Evolutionary conservation across 2,888 invertebrate species (phyloP), one percentile per base, ranked within the genome.

Genomic region (Acleris sparsana): DNA sequence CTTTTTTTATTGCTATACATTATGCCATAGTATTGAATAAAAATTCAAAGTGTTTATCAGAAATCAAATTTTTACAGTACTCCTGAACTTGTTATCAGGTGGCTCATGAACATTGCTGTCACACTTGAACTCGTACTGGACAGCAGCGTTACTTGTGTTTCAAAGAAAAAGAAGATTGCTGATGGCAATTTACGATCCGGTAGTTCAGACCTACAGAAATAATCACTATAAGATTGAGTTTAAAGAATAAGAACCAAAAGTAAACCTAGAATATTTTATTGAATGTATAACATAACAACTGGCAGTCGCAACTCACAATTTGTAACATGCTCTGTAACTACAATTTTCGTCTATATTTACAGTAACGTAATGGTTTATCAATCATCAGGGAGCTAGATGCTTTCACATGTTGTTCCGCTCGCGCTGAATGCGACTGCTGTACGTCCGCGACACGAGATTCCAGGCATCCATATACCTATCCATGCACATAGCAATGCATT

Each of bases 401-500:
- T 70, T 78, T 93, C 93, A 94, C 93, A 94, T 93, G 85, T 93
- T 92, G 81, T 93, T 92, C 73, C 95, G 93, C 89, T 99, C 99
- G 73, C 95, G 94, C 83, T 97, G 97, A 76, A 99, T 93, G 80
- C 99, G 94, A 84, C 94, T 94, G 83, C 96, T 95, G 85, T 99
- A 99, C 0, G 98, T 95, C 87, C 96, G 95, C 13, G 98, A 97
- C 13, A 99, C 97, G 62, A 98, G 92, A 88, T 98, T 97, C 96
- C 97, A 98, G 3, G 98, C 95, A 81, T 99, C 99, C 97, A 99
- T 97, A 93, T 97, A 99, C 80, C 99, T 94, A 87, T 99, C 99
- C 98, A 99, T 98, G 86, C 99, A 99, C 97, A 98, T 98, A 0
- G 98, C 97, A 75, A 99, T 94, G 85, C 99, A 99, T 95, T 98